Base-by-base conservation (phyloP, 1,140 invertebrate species). In the Drosophila ironensis region DNA sequence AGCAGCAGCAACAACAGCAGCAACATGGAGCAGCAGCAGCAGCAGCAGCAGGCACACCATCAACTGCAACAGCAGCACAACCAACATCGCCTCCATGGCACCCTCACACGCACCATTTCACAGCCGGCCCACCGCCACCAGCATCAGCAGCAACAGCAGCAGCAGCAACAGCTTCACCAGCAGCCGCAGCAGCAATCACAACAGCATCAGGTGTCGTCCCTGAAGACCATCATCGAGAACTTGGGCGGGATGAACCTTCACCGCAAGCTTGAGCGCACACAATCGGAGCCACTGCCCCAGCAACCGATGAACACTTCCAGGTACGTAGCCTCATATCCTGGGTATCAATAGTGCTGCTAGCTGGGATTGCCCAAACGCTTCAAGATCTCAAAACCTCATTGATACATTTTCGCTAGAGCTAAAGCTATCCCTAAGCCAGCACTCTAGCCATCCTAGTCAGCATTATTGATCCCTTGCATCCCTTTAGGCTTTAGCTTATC, bases 201-300 rank as follows among this genome's bases (percentile, higher is more conserved):
- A 2, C 76, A 77, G 12, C 72, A 64, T 4, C 63, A 59, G 14
- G 60, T 69, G 14, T 19, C 64, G n/a, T 61, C 48, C 42, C 25
- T 87, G 45, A 77, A 87, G 17, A 81, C 75, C 44, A 90, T 90
- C 1, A 91, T 92, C 33, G 92, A 92, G 67, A 91, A 91, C 63
- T 53, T 90, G 51, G 73, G 77, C 50, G 59, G 90, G 33, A 91
- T 92, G 20, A 64, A 91, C 40, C 90, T 92, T 12, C 95, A 97
- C 88, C 93, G 95, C 16, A 95, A 96, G 67, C 92, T 97, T 60
- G 96, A 97, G 89, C 93, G 95, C 20, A 95, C 93, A 74, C 93
- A 95, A 60, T 96, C 95, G 72, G 96, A 96, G 80, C 95, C 96
- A 16, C 91, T 91, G 71, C 89, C 78, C 6, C 89, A 90, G 64